Conservation (phyloP, 1,140 invertebrate genomes). For the Monochamus saltuarius region DNA sequence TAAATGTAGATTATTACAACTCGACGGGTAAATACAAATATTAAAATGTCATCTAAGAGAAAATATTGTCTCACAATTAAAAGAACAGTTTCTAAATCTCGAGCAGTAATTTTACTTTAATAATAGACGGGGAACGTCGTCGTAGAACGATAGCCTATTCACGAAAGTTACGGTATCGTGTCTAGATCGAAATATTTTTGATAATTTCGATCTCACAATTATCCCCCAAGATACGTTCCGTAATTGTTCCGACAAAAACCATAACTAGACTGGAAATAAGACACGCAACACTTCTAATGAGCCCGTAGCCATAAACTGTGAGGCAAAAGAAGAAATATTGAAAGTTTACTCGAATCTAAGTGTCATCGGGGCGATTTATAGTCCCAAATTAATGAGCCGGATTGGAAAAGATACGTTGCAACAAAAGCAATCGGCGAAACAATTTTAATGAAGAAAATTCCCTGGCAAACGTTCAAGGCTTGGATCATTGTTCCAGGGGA, state of each 20-base stretch:
- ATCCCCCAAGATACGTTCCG: slow-evolving; percentile 5
- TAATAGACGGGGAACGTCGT: too few relatives aligned
- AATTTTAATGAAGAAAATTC: slow-evolving; percentile 34
- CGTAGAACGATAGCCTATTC: too few relatives aligned
- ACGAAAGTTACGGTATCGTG: background rate
- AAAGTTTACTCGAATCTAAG: slow-evolving; percentile 12
- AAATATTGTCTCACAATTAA: too few relatives aligned
- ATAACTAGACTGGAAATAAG: slow-evolving; percentile 4
- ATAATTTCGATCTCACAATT: slow-evolving; percentile 15
- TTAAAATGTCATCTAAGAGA: too few relatives aligned
- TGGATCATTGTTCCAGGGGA: slow-evolving; percentile 11
- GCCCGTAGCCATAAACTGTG: background rate
- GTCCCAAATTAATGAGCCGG: slow-evolving; percentile 26
- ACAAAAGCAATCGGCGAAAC: slow-evolving; percentile 24
- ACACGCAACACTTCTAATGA: slow-evolving; percentile 2
- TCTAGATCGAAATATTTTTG: slow-evolving; percentile 15
- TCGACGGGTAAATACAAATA: too few relatives aligned
- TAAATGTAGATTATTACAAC: too few relatives aligned
- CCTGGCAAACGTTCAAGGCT: slow-evolving; percentile 25
- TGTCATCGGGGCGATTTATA: slow-evolving; percentile 19
- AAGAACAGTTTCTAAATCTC: too few relatives aligned
- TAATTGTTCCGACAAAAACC: slow-evolving; percentile 4
- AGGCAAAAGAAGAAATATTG: slow-evolving; percentile 4
- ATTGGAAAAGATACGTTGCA: slow-evolving; percentile 20
- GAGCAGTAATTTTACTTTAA: too few relatives aligned